Percentiles rank a stretch among this genome's conserved stretches.
Evolutionary conservation across 2,888 invertebrate genomes (phyloP).

Genomic region (Nephrotoma guestfalica): DNA sequence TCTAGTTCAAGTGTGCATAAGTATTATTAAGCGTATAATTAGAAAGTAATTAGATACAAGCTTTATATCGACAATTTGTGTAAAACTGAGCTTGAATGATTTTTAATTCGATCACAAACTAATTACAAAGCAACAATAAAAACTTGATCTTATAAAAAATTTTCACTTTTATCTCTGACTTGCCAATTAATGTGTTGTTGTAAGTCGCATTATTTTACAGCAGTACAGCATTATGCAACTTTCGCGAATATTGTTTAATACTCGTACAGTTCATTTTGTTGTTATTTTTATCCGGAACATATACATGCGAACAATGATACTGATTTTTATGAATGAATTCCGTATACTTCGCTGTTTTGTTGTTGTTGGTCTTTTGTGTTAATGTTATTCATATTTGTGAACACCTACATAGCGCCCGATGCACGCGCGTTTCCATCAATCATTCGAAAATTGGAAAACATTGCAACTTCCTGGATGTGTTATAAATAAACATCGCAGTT

Average conservation of each 20-base stretch:
- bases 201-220: neutral
- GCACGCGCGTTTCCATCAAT: neutral
- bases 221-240: neutral
- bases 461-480: neutral
- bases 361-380: neutral
- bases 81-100: neutral
- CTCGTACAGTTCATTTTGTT: neutral
- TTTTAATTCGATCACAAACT: neutral
- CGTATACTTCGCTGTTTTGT: neutral
- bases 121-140: neutral
- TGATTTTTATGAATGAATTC: neutral
- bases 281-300: neutral
- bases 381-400: neutral
- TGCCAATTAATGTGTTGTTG: neutral
- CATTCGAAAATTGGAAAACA: neutral
- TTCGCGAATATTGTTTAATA: neutral
- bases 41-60: no score
- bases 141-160: neutral
- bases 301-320: no score
- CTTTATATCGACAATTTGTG: neutral
- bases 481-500: neutral
- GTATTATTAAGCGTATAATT: no score
- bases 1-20: no score
- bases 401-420: neutral
- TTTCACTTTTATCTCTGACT: neutral